These are phyloP conservation scores for Lordiphosa stackelbergi DNA, from an alignment of 1,140 invertebrate genomes.

Conservation along the genomic window DNA sequence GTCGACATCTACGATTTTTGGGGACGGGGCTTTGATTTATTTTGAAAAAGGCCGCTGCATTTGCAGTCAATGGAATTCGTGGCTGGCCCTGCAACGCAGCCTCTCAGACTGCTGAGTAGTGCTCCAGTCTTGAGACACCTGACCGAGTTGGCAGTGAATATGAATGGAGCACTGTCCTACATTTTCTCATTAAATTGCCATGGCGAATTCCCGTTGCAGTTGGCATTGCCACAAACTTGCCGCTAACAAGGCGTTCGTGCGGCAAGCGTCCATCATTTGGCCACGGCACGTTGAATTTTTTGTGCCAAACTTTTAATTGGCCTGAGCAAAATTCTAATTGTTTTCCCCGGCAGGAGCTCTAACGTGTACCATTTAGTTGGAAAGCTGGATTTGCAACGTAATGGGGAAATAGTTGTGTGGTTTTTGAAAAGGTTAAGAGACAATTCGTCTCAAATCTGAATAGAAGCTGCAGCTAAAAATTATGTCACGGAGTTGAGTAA, in stretches of 20 bases:
- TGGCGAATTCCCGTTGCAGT: constrained; percentile 55
- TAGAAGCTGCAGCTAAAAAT: constrained; percentile 55
- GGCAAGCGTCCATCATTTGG: constrained; percentile 56
- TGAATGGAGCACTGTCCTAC: constrained; percentile 55
- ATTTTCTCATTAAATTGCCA: constrained; percentile 74
- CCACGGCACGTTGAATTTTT: constrained; percentile 44
- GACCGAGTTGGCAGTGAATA: constrained; percentile 25
- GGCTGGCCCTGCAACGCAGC: constrained; percentile 19
- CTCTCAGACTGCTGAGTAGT: constrained; percentile 64
- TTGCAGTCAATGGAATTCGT: constrained; percentile 7
- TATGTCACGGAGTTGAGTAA: constrained; percentile 42
- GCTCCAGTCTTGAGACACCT: constrained; percentile 48
- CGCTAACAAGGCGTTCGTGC: constrained; percentile 65
- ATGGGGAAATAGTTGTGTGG: constrained; percentile 27
- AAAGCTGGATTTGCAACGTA: constrained; percentile 12
- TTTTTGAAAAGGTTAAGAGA: constrained; percentile 13
- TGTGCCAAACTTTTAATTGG: constrained; percentile 69
- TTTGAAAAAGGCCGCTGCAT: constrained; percentile 14
- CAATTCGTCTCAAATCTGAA: constrained; percentile 9
- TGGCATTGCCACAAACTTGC: constrained; percentile 54
- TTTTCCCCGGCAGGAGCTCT: constrained; percentile 20
- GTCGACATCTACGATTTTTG: constrained; percentile 25
- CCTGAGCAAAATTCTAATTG: constrained; percentile 60
- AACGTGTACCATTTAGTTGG: constrained; percentile 7
- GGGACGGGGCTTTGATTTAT: constrained; percentile 29